Percentiles rank a stretch among this genome's conserved stretches.
These are phyloP conservation scores for Fratercula arctica DNA, from an alignment of 2,797 vertebrate genomes.

Conservation along the genomic window DNA sequence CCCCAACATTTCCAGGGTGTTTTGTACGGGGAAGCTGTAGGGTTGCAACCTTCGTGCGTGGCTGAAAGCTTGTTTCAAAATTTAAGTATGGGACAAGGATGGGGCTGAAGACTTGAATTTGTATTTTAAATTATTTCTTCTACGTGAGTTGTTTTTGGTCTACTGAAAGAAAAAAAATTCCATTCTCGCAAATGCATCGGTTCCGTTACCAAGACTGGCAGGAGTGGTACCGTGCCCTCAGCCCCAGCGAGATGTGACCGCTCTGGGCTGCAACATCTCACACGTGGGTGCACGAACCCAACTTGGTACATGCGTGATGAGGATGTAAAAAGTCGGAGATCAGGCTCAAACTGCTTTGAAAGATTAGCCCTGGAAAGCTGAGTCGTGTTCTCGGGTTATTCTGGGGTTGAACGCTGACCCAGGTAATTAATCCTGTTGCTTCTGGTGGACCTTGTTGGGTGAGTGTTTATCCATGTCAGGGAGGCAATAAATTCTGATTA, in stretches of 20 bases:
- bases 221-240: rapidly evolving
- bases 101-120: neutral
- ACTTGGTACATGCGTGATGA: neutral
- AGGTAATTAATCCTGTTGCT: neutral
- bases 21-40: neutral
- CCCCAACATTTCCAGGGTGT: neutral
- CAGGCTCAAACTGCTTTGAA: neutral
- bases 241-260: rapidly evolving
- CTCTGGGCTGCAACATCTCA: neutral
- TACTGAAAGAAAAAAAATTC: neutral
- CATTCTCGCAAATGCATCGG: neutral
- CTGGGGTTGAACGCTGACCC: neutral
- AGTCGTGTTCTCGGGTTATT: neutral
- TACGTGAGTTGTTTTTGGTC: neutral
- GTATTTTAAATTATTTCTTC: neutral
- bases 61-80: neutral
- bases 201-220: neutral
- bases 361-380: neutral
- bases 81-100: neutral
- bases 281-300: neutral
- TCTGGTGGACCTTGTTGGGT: neutral
- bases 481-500: neutral
- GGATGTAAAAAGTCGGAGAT: neutral
- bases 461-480: neutral
- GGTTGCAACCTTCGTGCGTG: neutral